Conservation (phyloP, 2,888 invertebrate genomes). For the Nebria brevicollis region DNA sequence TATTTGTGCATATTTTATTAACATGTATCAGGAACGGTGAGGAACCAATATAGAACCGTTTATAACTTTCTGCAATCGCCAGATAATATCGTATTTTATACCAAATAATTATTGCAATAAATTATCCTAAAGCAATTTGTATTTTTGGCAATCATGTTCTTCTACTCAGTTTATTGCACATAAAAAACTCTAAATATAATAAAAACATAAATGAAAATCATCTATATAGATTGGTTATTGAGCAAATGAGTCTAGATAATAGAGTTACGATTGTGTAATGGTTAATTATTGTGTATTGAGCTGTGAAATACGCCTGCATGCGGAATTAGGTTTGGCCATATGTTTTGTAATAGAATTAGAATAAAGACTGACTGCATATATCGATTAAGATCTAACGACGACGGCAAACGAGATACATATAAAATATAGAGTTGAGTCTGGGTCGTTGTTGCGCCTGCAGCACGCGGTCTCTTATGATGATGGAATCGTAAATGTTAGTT, state of each 20-base stretch:
- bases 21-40: conserved; percentile 42
- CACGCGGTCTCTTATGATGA: neutral
- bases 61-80: conserved; percentile 8
- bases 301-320: neutral
- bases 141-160: no score
- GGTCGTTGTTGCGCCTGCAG: neutral
- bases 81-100: neutral
- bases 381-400: no score
- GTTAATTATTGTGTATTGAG: neutral
- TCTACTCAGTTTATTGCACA: no score
- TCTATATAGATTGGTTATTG: neutral
- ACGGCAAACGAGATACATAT: neutral
- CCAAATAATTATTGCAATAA: neutral
- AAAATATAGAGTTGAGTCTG: neutral
- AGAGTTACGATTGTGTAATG: neutral
- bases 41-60: conserved; percentile 28
- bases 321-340: neutral
- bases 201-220: no score
- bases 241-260: neutral
- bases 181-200: no score
- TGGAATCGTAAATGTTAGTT: neutral
- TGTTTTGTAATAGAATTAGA: neutral
- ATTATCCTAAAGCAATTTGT: no score
- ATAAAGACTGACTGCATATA: neutral
- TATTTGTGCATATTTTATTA: conserved; percentile 43